phyloP scores from a whole-genome alignment of 2,797 vertebrate species.

The Cephalopachus bancanus region DNA sequence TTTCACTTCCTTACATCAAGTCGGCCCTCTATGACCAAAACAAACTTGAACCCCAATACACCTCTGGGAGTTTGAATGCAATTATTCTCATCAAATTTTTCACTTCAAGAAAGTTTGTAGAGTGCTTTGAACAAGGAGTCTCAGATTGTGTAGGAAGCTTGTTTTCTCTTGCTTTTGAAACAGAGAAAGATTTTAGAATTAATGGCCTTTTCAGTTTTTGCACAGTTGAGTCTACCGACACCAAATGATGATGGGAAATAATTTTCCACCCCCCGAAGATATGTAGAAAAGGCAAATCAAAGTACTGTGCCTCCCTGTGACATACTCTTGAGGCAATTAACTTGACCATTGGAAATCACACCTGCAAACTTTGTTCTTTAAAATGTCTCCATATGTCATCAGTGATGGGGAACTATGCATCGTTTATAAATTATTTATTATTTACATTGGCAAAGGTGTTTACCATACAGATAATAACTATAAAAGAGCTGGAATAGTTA shows the following conservation, averaged over 20 bases:
- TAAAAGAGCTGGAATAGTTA: background rate
- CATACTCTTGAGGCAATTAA: background rate
- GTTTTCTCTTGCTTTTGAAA: background rate
- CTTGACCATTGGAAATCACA: background rate
- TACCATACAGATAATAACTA: background rate
- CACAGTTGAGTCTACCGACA: background rate
- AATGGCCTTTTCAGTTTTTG: background rate
- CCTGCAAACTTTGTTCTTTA: background rate
- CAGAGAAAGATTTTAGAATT: background rate
- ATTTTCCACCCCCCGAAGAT: background rate
- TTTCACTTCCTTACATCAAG: no score
- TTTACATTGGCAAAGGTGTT: background rate
- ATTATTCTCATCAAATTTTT: background rate
- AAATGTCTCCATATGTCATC: background rate
- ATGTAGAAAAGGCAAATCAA: background rate
- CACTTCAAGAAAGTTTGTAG: background rate
- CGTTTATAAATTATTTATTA: background rate
- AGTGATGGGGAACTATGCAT: no score
- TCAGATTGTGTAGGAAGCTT: background rate
- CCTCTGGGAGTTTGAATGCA: background rate
- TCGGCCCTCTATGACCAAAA: background rate
- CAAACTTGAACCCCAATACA: background rate
- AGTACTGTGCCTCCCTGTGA: background rate
- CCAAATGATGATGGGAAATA: background rate
- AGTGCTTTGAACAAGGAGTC: background rate